phyloP scores from a whole-genome alignment of 1,140 invertebrate genomes.

The Cyclina sinensis region DNA sequence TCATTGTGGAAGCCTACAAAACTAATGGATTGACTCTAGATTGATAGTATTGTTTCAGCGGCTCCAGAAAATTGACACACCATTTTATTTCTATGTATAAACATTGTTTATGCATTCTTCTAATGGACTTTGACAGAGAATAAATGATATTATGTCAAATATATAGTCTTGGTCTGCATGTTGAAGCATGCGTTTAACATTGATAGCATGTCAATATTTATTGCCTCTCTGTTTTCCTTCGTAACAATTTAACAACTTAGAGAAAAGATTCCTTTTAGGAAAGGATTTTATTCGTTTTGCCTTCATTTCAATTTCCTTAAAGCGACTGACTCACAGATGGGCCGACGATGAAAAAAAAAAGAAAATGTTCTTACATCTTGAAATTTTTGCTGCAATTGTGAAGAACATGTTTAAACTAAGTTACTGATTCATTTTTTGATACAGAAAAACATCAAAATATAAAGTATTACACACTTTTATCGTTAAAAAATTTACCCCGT shows the following conservation, averaged over 20 bases:
- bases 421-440: no score
- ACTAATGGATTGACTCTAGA: neutral
- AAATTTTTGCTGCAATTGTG: no score
- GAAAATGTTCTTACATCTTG: no score
- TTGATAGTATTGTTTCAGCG: neutral
- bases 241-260: neutral
- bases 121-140: constrained; percentile 41
- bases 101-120: constrained; percentile 21
- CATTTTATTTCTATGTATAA: constrained; percentile 29
- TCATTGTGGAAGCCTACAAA: neutral
- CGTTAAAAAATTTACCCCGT: no score
- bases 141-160: constrained; percentile 31
- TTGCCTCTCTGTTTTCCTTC: neutral
- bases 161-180: neutral
- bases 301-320: neutral
- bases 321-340: neutral
- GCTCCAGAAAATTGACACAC: constrained; percentile 20
- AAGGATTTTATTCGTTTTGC: neutral
- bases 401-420: no score
- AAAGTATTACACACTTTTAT: no score
- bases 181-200: neutral
- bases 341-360: no score
- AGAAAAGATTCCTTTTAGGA: constrained; percentile 8
- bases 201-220: constrained; percentile 28
- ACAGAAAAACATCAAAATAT: no score